Base-by-base conservation (phyloP, 2,888 invertebrate species). In the Gymnocheta viridis region DNA sequence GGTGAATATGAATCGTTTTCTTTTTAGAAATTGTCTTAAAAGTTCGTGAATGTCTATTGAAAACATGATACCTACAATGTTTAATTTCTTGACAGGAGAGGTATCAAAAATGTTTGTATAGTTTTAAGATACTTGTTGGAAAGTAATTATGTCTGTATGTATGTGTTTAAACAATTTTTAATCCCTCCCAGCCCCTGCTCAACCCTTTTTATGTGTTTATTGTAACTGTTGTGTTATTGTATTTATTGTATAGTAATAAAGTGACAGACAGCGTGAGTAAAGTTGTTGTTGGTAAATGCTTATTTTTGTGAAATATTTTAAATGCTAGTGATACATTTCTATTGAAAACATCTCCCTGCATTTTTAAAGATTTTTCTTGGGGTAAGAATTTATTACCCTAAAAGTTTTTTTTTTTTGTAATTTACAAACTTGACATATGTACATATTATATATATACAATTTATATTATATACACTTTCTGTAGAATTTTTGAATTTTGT, bases 161-260 rank as follows among this genome's bases (percentile, higher is more conserved):
- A 10, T 27, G 9, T 29, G 14, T 19, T 10, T 32, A 24, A 35
- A 7, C 54, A 22, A 9, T 29, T 56, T 58, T 66, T 54, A 54
- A 66, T 4, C 35, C 3, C 58, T 17, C 29, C 14, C 27, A 79
- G 70, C 64, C 83, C 51, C 51, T 76, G 70, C 58, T 83, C 83
- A 83, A 80, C 83, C 83, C 83, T 83, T 83, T 79, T 66, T n/a
- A n/a, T n/a, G n/a, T n/a, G n/a, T n/a, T 66, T 47, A 54, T 54
- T 5, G 32, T 1, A 22, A 17, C 14, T 38, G 47, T 69, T 78
- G 32, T 47, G 47, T 67, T 73, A 12, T n/a, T 14, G 44, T 32
- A 5, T 32, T 32, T 32, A 5, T 32, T 7, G 7, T 7, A 32
- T 32, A 5, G 5, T 32, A 5, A 5, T 44, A 6, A 44, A 47